Evolutionary conservation across 2,888 invertebrate genomes (phyloP).

Genomic region (Ophion ventricosus): DNA sequence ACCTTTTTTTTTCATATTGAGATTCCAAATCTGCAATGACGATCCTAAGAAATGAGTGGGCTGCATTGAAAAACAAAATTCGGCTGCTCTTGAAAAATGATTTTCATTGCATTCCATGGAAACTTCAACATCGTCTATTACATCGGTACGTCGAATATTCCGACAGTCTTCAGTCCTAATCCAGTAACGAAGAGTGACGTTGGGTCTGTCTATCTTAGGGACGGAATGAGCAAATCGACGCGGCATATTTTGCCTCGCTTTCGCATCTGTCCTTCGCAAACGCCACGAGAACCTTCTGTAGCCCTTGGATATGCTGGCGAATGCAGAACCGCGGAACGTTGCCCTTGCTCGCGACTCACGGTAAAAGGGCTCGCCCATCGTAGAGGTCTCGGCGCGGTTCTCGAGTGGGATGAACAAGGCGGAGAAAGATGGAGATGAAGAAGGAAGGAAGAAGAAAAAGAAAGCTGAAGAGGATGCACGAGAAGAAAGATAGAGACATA

Average conservation of each 20-base stretch:
- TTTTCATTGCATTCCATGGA: too few species aligned
- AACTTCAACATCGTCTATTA: too few species aligned
- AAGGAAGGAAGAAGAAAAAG: slow-evolving; percentile 55
- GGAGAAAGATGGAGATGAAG: slow-evolving; percentile 46
- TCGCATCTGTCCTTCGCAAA: slow-evolving; percentile 48
- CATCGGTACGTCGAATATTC: neutral
- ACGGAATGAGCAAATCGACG: slow-evolving; percentile 3
- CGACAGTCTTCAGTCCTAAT: neutral
- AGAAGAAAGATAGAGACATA: slow-evolving; percentile 67
- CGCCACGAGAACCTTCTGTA: slow-evolving; percentile 40
- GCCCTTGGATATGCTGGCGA: slow-evolving; percentile 49
- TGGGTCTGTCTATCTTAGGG: neutral
- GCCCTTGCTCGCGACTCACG: slow-evolving; percentile 44
- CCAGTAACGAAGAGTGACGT: neutral
- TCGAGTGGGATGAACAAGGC: slow-evolving; percentile 45
- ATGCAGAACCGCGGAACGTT: slow-evolving; percentile 27
- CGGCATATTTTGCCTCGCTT: slow-evolving; percentile 11
- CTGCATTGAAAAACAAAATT: too few species aligned
- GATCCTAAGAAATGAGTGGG: too few species aligned
- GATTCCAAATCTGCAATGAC: too few species aligned
- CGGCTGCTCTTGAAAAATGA: too few species aligned
- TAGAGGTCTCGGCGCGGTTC: slow-evolving; percentile 22
- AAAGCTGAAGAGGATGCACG: slow-evolving; percentile 61
- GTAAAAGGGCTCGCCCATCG: slow-evolving; percentile 66
- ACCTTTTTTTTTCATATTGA: too few species aligned